Evolutionary conservation across 2,113 vertebrate species (phyloP).

Genomic region (Oxygymnocypris stewartii): DNA sequence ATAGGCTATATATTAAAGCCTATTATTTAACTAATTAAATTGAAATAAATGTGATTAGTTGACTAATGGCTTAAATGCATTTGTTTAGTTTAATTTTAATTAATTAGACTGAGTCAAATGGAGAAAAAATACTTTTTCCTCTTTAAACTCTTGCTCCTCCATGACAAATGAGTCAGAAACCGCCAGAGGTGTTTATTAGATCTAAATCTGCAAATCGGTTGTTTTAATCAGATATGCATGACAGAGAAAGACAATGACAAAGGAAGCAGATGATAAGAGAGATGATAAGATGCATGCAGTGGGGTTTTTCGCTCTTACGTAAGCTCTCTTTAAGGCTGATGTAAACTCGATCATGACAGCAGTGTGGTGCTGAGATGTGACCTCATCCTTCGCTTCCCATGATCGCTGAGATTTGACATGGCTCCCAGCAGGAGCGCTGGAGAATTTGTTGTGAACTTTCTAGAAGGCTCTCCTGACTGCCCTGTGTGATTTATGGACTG

Average conservation of each 20-base stretch:
- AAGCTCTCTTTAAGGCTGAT: constrained; percentile 52
- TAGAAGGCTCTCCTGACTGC: constrained; percentile 61
- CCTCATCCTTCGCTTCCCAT: constrained; percentile 65
- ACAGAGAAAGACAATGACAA: constrained; percentile 39
- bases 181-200: constrained; percentile 12
- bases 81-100: too few relatives aligned
- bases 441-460: constrained; percentile 63
- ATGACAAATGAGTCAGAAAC: constrained; percentile 6
- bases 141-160: not conserved
- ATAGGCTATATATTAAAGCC: too few relatives aligned
- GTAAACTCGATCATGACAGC: constrained; percentile 54
- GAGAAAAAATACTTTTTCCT: not conserved
- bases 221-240: constrained; percentile 14
- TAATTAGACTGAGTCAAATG: too few relatives aligned
- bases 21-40: too few relatives aligned
- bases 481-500: constrained; percentile 70
- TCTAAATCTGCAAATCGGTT: not conserved
- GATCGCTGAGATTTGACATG: constrained; percentile 58
- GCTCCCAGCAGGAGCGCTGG: constrained; percentile 60
- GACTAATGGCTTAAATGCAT: too few relatives aligned
- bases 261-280: constrained; percentile 33
- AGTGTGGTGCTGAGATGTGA: constrained; percentile 60
- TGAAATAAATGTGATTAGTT: too few relatives aligned
- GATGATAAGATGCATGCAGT: constrained; percentile 56
- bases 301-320: constrained; percentile 54